Base-by-base conservation (phyloP, 2,797 vertebrate species). In the Clarias fuscus region DNA sequence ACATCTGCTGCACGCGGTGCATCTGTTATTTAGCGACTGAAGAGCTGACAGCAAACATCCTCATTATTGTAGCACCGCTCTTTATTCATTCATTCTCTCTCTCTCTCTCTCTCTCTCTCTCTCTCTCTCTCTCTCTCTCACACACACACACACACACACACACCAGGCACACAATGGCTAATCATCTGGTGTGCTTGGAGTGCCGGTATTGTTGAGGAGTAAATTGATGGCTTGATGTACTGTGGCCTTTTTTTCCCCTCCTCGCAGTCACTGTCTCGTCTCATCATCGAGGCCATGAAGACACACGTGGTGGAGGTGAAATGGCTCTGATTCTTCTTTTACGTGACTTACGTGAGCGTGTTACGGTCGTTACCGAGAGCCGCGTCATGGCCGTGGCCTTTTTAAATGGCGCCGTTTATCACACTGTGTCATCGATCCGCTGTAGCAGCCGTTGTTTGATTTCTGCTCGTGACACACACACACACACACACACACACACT, bases 1-100 rank as follows among this genome's bases (percentile, higher is more conserved):
- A 94, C 95, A 96, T 95, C 95, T 96, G 95, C 95, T 94, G 91
- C 86, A 90, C 91, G 93, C 89, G 73, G 90, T 93, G 92, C 94
- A 94, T 95, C 95, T 95, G 95, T 94, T 95, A 85, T 91, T 90
- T 65, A 84, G 90, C 86, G 92, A 94, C 93, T 95, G 94, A 94
- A 95, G 91, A 93, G 91, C 91, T 92, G 92, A 94, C 94, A 94
- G 93, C 94, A 95, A 95, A 93, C 93, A 93, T 94, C 92, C 93
- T 94, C 94, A 95, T 95, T 95, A 95, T 93, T 91, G 91, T 83
- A 76, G 90, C 90, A 1, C 70, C 30, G 77, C 81, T 86, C 85
- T 88, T 91, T 86, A 93, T 92, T 92, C 92, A 91, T 91, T 93
- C 93, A 89, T 86, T 93, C 90, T 89, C 90, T 92, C 91, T 82